These are phyloP conservation scores for Calliphora vomitoria DNA, from an alignment of 2,888 invertebrate genomes.

Conservation along the genomic window DNA sequence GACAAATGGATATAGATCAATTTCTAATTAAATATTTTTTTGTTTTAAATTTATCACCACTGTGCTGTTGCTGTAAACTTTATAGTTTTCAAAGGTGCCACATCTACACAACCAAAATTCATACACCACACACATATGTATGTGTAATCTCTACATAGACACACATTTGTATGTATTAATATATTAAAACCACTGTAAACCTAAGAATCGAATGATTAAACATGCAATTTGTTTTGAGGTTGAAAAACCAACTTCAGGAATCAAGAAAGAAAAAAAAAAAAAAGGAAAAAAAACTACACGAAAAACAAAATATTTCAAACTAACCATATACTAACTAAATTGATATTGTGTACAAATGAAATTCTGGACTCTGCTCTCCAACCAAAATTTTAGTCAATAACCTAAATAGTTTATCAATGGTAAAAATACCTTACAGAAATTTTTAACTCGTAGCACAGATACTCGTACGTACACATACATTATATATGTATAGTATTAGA, in stretches of 20 bases:
- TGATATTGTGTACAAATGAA: slow-evolving; percentile 21
- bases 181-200: slow-evolving; percentile 40
- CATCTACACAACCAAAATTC: too few relatives aligned
- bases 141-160: background rate
- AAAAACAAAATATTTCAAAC: slow-evolving; percentile 26
- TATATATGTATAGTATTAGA: background rate
- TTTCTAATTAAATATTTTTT: too few relatives aligned
- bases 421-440: slow-evolving; percentile 31
- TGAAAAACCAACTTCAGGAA: slow-evolving; percentile 27
- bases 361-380: slow-evolving; percentile 21
- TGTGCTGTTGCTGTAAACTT: background rate
- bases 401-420: slow-evolving; percentile 49
- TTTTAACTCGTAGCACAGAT: background rate
- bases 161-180: background rate
- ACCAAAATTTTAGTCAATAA: slow-evolving; percentile 44
- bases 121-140: too few relatives aligned
- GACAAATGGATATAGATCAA: too few relatives aligned
- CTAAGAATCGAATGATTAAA: slow-evolving; percentile 74
- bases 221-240: slow-evolving; percentile 72
- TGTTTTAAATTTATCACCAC: background rate
- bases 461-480: too few relatives aligned
- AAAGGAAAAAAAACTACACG: background rate
- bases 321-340: slow-evolving; percentile 10
- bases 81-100: background rate
- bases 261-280: slow-evolving; percentile 4